Percentiles rank a stretch among this genome's conserved stretches.
phyloP scores from a whole-genome alignment of 1,140 invertebrate species.

The Penaeus chinensis region DNA sequence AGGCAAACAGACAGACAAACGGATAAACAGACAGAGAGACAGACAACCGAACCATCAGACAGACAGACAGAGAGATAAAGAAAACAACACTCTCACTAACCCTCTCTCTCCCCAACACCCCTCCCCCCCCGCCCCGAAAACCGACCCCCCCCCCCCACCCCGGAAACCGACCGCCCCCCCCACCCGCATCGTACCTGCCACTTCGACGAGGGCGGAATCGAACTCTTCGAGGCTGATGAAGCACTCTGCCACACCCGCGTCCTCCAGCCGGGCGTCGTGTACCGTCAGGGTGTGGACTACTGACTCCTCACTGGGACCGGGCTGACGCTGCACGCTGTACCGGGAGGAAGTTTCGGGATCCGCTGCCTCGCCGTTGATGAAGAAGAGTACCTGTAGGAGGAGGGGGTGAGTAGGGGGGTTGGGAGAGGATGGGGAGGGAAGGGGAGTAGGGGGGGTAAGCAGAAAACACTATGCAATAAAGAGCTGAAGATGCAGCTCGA shows the following conservation, averaged over 20 bases:
- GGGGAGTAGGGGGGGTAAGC: too few species aligned
- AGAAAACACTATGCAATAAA: too few species aligned
- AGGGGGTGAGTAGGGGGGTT: background rate
- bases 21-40: too few species aligned
- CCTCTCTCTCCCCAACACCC: too few species aligned
- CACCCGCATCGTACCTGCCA: background rate
- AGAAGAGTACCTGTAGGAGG: conserved; percentile 37
- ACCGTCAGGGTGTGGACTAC: conserved; percentile 13
- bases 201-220: conserved; percentile 1
- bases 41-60: too few species aligned
- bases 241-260: conserved; percentile 32
- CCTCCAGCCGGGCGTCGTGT: background rate
- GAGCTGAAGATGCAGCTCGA: too few species aligned
- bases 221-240: conserved; percentile 29
- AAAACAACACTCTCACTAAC: too few species aligned
- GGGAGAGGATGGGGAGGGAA: background rate
- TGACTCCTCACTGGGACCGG: background rate
- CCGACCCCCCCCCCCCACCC: too few species aligned
- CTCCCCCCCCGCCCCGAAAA: too few species aligned
- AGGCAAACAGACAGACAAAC: too few species aligned
- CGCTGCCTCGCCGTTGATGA: conserved; percentile 36
- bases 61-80: too few species aligned
- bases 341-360: conserved; percentile 5
- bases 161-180: too few species aligned
- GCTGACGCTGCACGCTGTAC: background rate